Base-by-base conservation (phyloP, 2,113 vertebrate genomes). In the Indicator indicator region DNA sequence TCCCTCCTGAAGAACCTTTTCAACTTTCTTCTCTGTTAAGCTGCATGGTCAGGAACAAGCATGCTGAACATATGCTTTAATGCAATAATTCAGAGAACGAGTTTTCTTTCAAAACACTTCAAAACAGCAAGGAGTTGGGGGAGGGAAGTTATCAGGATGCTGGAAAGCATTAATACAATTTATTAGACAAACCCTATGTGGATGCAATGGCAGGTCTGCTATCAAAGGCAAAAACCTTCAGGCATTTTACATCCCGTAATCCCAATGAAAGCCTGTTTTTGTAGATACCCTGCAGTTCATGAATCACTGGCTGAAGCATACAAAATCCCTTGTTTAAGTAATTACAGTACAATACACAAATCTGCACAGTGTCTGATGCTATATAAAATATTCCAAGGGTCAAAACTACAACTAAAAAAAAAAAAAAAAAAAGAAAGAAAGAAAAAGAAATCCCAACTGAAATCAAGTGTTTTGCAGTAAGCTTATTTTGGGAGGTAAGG, bases 321-420 rank as follows among this genome's bases (percentile, higher is more conserved):
- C 94, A 97, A 97, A 97, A 97, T 97, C 96, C 93, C 86, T 86
- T 95, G 92, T 97, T 97, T 96, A 97, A 96, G 95, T 96, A 96
- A 97, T 97, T 97, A 97, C 88, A 92, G 88, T 95, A 96, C 94
- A 95, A 97, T 95, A 90, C 94, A 89, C 76, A 97, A 96, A 97
- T 97, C 96, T 96, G 94, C 90, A 93, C 86, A 95, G 95, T 96
- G 70, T 94, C 88, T 92, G 95, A 95, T 93, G 91, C 88, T 87
- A 91, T 76, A 92, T 74, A 85, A 96, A 97, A 95, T 96, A 92
- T 88, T 96, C 84, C 79, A 95, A 95, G n/a, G 19, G 48, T 94
- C 88, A 92, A 95, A 92, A 33, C 44, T 68, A 86, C 69, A 91
- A 62, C 44, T 79, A 54, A 62, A 58, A 67, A 72, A 75, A 62